Evolutionary conservation across 92 coral and sea anemone genomes (phyloP), one percentile per base, ranked within the genome.

Genomic region (Muricea muricata): DNA sequence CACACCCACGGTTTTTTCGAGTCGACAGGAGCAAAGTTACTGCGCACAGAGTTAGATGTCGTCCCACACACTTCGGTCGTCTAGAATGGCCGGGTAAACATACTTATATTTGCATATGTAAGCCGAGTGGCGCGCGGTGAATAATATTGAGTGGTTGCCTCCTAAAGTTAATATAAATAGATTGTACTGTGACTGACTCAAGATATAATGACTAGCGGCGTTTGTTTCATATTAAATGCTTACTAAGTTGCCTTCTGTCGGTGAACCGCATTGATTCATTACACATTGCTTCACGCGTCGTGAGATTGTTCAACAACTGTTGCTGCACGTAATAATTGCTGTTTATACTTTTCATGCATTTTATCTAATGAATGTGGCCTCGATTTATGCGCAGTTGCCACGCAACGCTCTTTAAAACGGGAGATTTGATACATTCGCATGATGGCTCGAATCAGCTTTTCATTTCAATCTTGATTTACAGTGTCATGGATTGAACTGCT

Each of bases 91-190:
- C 65, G 29, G 28, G 67, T 78, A 35, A 78, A 58, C 70, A 37
- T 37, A 9, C 12, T 1, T 17, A 37, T 26, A 78, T 78, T 78
- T 78, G 71, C 83, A 78, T 56, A 37, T 66, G 37, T 56, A 78
- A 78, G 83, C 52, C 3, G 33, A n/a, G 46, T 34, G 58, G 65
- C 70, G 65, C 65, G 70, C 68, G 68, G 30, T 63, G 70, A 63
- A 52, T 21, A 40, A 56, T 78, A 78, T 78, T 78, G 71, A 78
- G 83, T 78, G 83, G 83, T 78, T 56, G 70, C 34, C 83, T 32
- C 55, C 70, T 56, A 56, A 31, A 18, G 83, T 57, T 58, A 56
- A 78, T 78, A 46, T 37, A 78, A 78, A 78, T 78, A 56, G 71
- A 56, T 78, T 78, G 63, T 78, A 28, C 50, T 37, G 55, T 37